Evolutionary conservation across 2,113 vertebrate genomes (phyloP).

Genomic region (Pelusios castaneus): DNA sequence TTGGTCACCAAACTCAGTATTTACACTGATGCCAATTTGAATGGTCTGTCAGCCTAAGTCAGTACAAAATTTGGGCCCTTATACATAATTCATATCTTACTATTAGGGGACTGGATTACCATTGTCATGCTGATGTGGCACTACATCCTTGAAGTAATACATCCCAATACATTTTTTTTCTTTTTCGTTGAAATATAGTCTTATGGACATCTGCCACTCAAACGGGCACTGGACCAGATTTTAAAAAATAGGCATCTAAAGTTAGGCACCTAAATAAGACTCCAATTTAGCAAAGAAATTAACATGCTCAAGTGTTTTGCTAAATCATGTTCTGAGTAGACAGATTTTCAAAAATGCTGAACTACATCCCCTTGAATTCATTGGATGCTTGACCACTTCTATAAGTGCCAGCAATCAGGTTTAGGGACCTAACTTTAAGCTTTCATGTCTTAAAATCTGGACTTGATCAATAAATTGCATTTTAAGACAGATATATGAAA

Average conservation of each 20-base stretch:
- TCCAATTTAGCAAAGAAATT: neutral
- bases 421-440: neutral
- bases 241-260: neutral
- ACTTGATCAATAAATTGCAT: neutral
- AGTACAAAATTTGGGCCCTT: neutral
- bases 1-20: neutral
- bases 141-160: neutral
- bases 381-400: neutral
- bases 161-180: neutral
- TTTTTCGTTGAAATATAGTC: neutral
- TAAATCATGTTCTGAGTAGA: neutral
- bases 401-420: neutral
- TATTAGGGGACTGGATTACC: neutral
- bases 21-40: neutral
- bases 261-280: neutral
- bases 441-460: neutral
- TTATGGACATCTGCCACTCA: neutral
- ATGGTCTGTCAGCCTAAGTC: neutral
- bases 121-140: neutral
- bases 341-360: neutral
- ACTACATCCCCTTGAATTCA: neutral
- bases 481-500: neutral
- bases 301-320: neutral
- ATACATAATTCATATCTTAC: neutral
- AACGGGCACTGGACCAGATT: neutral